Percentiles rank a stretch among this genome's conserved stretches.
phyloP scores from a whole-genome alignment of 2,113 vertebrate species.

The Arothron firmamentum region DNA sequence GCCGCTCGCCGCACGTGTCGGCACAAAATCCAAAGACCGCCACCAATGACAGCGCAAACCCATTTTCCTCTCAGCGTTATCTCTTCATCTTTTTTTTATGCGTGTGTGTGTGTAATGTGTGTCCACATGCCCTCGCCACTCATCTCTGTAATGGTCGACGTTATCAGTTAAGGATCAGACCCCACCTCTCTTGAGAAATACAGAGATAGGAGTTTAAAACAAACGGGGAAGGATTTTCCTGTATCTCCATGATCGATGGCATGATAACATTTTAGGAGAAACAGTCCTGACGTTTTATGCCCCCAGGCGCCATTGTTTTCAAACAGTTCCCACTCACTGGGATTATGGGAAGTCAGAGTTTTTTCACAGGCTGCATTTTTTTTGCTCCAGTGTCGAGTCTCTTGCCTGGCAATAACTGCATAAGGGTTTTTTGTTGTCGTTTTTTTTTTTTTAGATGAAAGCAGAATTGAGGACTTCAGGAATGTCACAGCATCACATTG shows the following conservation, averaged over 20 bases:
- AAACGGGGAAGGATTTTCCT: constrained; percentile 46
- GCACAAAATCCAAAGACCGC: constrained; percentile 36
- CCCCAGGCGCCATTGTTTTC: constrained; percentile 24
- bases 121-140: constrained; percentile 16
- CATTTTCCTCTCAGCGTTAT: constrained; percentile 42
- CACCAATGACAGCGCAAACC: constrained; percentile 38
- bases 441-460: no score
- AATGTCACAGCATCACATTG: no score
- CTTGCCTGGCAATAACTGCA: no score
- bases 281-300: constrained; percentile 34
- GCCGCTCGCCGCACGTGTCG: constrained; percentile 40
- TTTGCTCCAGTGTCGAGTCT: no score
- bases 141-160: constrained; percentile 40
- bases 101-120: constrained; percentile 8
- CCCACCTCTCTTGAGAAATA: constrained; percentile 59
- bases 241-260: constrained; percentile 46
- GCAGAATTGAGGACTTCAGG: no score
- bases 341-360: constrained; percentile 7
- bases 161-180: constrained; percentile 61
- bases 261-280: constrained; percentile 58
- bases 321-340: constrained; percentile 5
- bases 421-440: no score
- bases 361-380: not conserved
- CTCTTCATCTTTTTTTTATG: constrained; percentile 42
- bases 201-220: constrained; percentile 42